Evolutionary conservation across 2,113 vertebrate genomes (phyloP), one percentile per base, ranked within the genome.

Genomic region (Pogonocichla stellata): DNA sequence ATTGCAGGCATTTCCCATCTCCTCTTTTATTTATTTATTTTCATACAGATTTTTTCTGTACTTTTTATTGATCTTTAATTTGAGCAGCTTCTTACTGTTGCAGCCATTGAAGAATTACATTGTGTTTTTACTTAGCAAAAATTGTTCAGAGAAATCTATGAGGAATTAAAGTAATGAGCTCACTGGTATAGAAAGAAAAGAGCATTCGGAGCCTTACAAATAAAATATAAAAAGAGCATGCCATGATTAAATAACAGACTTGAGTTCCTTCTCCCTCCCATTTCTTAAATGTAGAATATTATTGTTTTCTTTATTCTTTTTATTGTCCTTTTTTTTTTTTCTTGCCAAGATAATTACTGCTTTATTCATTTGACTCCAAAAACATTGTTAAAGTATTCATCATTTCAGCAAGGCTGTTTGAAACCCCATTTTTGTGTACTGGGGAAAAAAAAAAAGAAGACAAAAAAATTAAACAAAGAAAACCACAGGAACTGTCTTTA

Each of bases 1-100:
- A 99, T 99, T 98, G 98, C 96, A 95, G 97, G 96, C 93, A 96
- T 98, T 98, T 98, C 96, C 96, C 91, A 86, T 92, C 83, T 96
- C 95, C 83, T 92, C 90, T 89, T 97, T 97, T 93, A 94, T 97
- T 96, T 97, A 95, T 97, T 97, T 96, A 96, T 98, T 98, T 96
- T 98, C 91, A 72, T 92, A 91, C 80, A 94, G 91, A 95, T 94
- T 97, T 97, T 96, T 97, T 91, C 95, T 95, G 75, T 97, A 95
- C 36, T 94, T 97, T 98, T 97, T 97, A 97, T 97, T 97, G 97
- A 98, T 98, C 97, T 98, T 98, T 98, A 97, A 98, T 98, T 97
- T 97, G 95, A 96, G 88, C 91, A 96, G 88, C 67, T 96, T 97
- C 88, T 97, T 86, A 67, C 80, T 82, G 61, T 93, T 97, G 90